Base-by-base conservation (phyloP, 2,888 invertebrate genomes). In the Cosmia trapezina region DNA sequence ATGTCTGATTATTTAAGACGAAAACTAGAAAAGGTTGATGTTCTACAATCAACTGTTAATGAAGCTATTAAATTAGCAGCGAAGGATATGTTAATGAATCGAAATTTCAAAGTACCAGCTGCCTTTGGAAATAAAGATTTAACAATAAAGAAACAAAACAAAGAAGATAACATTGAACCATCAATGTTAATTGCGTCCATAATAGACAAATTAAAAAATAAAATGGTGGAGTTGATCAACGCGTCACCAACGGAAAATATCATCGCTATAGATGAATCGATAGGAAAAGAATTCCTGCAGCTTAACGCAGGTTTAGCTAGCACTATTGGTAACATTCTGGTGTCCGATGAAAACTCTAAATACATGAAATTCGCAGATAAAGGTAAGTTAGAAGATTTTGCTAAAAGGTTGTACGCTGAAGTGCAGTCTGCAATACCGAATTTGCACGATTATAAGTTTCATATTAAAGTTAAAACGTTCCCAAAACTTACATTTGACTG, bases 121-220 rank as follows among this genome's bases (percentile, higher is more conserved):
- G 37, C 70, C 17, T 84, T 85, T 67, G 85, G 85, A 28, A 85
- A 85, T 56, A 62, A 53, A 28, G 83, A 85, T 45, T 54, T 85
- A 43, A 70, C 70, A n/a, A 47, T 83, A 45, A 72, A 72, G n/a
- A n/a, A n/a, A n/a, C n/a, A n/a, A 64, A 77, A 77, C 6, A 72
- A 59, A 47, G 51, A 67, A n/a, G 68, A 47, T 1, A n/a, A 69
- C 45, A 19, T 28, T 14, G 69, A 68, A 56, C 56, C 47, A 12
- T 14, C 56, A 49, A 47, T 22, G 0, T 56, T 11, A 8, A 47
- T 69, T n/a, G 28, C 70, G 28, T 49, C 45, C 0, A 37, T 51
- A 6, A 49, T 70, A 57, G 53, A 69, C 0, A 28, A 57, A 41
- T 57, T 77, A n/a, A 62, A 33, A 41, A 45, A 57, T 4, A 65